Evolutionary conservation across 1,140 invertebrate genomes (phyloP), one percentile per base, ranked within the genome.

Genomic region (Euwallacea fornicatus): DNA sequence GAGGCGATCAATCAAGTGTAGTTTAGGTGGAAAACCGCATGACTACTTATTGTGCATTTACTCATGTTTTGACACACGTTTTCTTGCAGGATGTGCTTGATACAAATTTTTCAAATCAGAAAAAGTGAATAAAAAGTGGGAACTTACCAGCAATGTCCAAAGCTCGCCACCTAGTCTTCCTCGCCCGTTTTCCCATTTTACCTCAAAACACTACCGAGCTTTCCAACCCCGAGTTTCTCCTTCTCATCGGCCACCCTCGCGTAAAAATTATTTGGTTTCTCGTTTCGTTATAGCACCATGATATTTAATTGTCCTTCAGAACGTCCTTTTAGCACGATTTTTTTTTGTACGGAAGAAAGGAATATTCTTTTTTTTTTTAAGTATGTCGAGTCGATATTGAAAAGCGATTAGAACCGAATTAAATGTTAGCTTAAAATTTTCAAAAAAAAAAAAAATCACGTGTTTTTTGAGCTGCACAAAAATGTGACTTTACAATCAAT

Each of bases 121-220:
- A 62, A 56, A 44, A 13, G 0, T 44, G 33, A 61, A 62, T 33
- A 11, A 59, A 33, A 58, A 44, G 47, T 56, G 55, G 47, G 58
- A 21, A 76, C 79, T 76, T 72, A 80, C 79, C 79, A 64, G 75
- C 75, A 73, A 80, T 80, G 61, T 74, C 69, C 61, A 81, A 69
- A 60, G 79, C 74, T 64, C 79, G 77, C 79, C 79, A 81, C 71
- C 79, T 78, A 71, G 78, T 81, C 72, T 79, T 81, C 66, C 78
- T 76, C 55, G 74, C 75, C 74, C 76, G 79, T 72, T 78, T 80
- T 69, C 79, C 79, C 79, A 81, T 81, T 69, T 76, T 78, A 66
- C 7, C 56, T 73, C 60, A 75, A 73, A 63, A 42, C 64, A 75
- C 74, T 60, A 59, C 69, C 71, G 64, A 72, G 58, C 55, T 63